phyloP scores from a whole-genome alignment of 2,797 vertebrate genomes.

The Jordanella pulchra region DNA sequence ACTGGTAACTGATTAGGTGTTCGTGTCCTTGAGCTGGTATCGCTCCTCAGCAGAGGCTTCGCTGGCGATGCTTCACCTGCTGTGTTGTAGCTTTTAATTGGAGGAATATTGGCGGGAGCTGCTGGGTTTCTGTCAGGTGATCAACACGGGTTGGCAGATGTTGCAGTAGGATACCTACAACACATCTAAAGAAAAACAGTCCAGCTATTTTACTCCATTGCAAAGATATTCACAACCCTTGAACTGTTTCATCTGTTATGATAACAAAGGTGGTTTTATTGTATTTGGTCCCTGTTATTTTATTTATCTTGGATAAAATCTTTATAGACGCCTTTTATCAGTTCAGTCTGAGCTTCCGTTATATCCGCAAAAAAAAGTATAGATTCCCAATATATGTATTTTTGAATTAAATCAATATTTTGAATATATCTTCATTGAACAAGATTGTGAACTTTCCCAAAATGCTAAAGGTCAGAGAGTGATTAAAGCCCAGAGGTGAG shows the following conservation, averaged over 20 bases:
- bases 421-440: too few species aligned
- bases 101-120: conserved; percentile 17
- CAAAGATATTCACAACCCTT: neutral
- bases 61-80: conserved; percentile 13
- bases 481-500: too few species aligned
- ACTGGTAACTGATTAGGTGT: conserved; percentile 1
- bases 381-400: too few species aligned
- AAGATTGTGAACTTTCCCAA: too few species aligned
- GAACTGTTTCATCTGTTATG: neutral
- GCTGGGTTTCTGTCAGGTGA: conserved; percentile 25
- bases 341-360: too few species aligned
- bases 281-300: too few species aligned
- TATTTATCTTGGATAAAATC: too few species aligned
- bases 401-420: too few species aligned
- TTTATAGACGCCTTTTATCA: too few species aligned
- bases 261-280: too few species aligned
- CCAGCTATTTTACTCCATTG: neutral
- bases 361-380: too few species aligned
- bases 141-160: conserved; percentile 10
- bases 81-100: conserved; percentile 10
- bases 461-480: too few species aligned
- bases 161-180: neutral
- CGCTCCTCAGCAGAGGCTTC: conserved; percentile 20
- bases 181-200: neutral
- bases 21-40: conserved; percentile 3